phyloP scores from a whole-genome alignment of 2,797 vertebrate genomes.

The Iguana delicatissima region DNA sequence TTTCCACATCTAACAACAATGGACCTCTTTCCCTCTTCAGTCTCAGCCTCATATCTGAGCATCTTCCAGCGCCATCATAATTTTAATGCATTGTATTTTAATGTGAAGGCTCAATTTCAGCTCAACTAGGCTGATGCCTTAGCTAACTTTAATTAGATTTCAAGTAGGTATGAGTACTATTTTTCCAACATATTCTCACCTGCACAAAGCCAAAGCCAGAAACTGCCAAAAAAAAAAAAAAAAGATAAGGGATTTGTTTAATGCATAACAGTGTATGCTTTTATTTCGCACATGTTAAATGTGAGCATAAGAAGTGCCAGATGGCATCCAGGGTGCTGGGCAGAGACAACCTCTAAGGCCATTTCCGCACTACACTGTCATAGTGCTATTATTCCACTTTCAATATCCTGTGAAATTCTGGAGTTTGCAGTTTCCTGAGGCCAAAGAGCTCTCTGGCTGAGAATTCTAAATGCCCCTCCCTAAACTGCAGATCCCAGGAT shows the following conservation, averaged over 20 bases:
- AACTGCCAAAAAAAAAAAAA: background rate
- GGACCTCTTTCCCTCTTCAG: background rate
- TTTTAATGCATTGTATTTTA: background rate
- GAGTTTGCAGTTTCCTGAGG: too few species aligned
- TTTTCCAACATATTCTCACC: background rate
- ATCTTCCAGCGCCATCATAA: background rate
- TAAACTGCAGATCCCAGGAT: too few species aligned
- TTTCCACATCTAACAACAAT: background rate
- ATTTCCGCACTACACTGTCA: too few species aligned
- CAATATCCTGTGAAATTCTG: too few species aligned
- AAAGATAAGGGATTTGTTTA: background rate
- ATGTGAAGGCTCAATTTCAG: background rate
- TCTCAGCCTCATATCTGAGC: background rate
- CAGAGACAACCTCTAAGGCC: background rate
- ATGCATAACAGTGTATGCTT: background rate
- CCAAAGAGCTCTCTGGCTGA: too few species aligned
- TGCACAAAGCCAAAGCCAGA: background rate
- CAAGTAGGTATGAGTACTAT: too few species aligned
- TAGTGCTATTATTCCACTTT: too few species aligned
- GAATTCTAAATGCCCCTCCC: too few species aligned
- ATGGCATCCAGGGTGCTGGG: constrained; percentile 10
- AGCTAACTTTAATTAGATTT: constrained; percentile 1
- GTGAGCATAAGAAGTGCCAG: background rate
- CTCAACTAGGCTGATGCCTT: background rate
- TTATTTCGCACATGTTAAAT: background rate